Base-by-base conservation (phyloP, 2,113 vertebrate species). In the Emydura subglobosa region DNA sequence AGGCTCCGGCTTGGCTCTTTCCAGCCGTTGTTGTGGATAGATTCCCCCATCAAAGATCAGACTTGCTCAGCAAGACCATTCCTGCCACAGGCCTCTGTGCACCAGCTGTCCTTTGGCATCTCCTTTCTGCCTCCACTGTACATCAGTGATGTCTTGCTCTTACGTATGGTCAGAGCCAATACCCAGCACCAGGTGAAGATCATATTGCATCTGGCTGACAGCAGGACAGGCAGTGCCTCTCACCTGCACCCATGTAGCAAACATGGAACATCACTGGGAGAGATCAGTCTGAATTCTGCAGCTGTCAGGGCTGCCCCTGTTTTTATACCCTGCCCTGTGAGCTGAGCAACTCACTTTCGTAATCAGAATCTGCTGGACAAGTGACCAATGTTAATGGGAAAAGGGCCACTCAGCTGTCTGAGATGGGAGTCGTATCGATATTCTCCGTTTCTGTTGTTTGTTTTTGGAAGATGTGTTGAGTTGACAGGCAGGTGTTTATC, bases 301-400 rank as follows among this genome's bases (percentile, higher is more conserved):
- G 34, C n/a, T 17, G 10, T 19, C 31, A 68, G 34, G 34, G 17
- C 34, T 72, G 8, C 65, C 6, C 31, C 29, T 34, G 61, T 68
- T 34, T 10, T 72, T 39, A 39, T 10, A 22, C 2, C 65, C 39
- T 10, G n/a, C 31, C 81, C 55, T 68, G 10, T 3, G 1, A 42
- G 0, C 6, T n/a, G 27, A 95, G 12, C 25, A 10, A 29, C 31
- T 85, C 2, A 0, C 3, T 2, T 89, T 83, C 57, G 34, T 47
- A 31, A 65, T 19, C 1, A 7, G 7, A 0, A 0, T 19, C 44
- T 83, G 85, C 72, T 1, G 2, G 74, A 76, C 6, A 65, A 51
- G 53, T 42, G 76, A 50, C 17, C 27, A 92, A 72, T 85, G 8
- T 5, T 85, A 47, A 42, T 5, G 49, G 82, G 9, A 81, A 53